phyloP scores from a whole-genome alignment of 2,113 vertebrate species.

The Papio anubis region DNA sequence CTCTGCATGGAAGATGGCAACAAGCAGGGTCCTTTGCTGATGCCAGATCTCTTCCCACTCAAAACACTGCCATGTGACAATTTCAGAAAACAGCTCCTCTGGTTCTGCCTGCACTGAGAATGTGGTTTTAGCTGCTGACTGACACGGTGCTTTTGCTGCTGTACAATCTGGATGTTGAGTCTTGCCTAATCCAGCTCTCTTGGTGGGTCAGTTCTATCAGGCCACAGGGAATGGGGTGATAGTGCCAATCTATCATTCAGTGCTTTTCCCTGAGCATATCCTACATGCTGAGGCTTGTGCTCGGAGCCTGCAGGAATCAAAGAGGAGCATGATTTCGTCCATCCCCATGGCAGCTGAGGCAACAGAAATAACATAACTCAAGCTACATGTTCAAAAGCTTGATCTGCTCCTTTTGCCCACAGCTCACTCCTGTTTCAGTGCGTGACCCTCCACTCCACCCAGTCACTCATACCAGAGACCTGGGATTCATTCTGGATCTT shows the following conservation, averaged over 20 bases:
- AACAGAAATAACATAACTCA: background rate
- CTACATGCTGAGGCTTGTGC: background rate
- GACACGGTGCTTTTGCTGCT: background rate
- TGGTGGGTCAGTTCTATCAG: background rate
- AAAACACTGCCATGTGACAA: rapidly evolving
- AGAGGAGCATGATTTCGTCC: background rate
- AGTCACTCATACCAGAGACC: background rate
- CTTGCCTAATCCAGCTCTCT: background rate
- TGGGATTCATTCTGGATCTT: background rate
- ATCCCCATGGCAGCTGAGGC: background rate
- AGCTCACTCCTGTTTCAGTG: background rate
- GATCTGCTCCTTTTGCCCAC: background rate
- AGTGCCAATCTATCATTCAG: background rate
- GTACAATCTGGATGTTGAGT: background rate
- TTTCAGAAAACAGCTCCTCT: background rate
- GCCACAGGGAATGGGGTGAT: background rate
- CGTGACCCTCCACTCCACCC: background rate
- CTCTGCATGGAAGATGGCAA: background rate
- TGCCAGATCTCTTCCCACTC: background rate
- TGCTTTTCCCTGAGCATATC: background rate
- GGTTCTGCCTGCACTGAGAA: background rate
- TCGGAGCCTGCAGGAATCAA: background rate
- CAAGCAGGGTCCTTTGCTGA: background rate
- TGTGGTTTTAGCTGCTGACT: background rate
- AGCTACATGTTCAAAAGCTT: background rate